Conservation (phyloP, 2,888 invertebrate genomes). For the Anthrax anthrax region DNA sequence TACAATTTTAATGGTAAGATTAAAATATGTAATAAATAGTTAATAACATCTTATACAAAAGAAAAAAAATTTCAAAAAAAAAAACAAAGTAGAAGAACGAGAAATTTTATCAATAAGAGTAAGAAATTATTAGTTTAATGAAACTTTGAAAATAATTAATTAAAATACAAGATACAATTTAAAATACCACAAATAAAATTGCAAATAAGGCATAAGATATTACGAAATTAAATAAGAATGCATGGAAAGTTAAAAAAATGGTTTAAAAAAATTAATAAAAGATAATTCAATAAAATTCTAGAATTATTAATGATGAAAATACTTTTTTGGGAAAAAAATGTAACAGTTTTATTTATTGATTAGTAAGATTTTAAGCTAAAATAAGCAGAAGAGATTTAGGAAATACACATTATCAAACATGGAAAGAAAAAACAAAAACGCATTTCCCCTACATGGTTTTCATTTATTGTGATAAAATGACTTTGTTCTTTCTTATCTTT, state of each 20-base stretch:
- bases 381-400: too few relatives aligned
- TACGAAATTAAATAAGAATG: background rate
- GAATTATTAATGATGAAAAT: background rate
- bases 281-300: background rate
- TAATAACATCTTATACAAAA: constrained; percentile 1
- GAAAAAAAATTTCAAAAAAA: background rate
- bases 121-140: background rate
- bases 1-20: constrained; percentile 11
- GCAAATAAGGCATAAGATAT: background rate
- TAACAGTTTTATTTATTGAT: background rate
- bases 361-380: background rate
- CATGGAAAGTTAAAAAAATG: background rate
- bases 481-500: too few relatives aligned
- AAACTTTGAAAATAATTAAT: background rate
- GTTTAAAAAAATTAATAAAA: background rate
- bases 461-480: background rate
- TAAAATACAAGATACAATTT: background rate
- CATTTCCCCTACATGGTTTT: background rate
- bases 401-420: too few relatives aligned
- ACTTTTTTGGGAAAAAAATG: background rate
- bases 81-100: background rate
- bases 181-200: background rate
- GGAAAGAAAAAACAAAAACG: background rate
- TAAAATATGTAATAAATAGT: constrained; percentile 8
- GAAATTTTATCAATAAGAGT: background rate